Percentiles rank a stretch among this genome's conserved stretches.
Evolutionary conservation across 2,797 vertebrate genomes (phyloP).

Genomic region (Mustela erminea): DNA sequence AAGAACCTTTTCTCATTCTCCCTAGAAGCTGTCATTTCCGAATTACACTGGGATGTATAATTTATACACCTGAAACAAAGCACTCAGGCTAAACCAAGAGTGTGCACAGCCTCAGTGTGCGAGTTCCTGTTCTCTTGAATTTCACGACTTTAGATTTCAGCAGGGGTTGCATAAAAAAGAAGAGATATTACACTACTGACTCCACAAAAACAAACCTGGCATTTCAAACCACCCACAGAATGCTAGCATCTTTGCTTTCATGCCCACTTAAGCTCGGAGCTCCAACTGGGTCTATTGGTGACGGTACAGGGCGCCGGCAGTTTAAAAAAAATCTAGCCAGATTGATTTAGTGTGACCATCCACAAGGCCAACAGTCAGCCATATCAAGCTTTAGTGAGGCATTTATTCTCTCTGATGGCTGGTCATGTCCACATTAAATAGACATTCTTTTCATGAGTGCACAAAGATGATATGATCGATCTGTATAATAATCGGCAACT

Average conservation of each 20-base stretch:
- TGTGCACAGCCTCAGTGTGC: background rate
- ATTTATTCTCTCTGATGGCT: constrained; percentile 73
- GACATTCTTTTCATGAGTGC: constrained; percentile 83
- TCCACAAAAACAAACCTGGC: constrained; percentile 79
- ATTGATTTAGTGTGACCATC: constrained; percentile 65
- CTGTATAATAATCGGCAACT: constrained; percentile 67
- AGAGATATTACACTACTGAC: constrained; percentile 42
- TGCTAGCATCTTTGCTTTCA: constrained; percentile 78
- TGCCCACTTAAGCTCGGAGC: constrained; percentile 69
- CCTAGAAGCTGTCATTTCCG: constrained; percentile 74
- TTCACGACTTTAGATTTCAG: constrained; percentile 69
- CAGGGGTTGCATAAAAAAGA: constrained; percentile 67
- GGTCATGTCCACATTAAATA: constrained; percentile 76
- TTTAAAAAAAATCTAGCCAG: constrained; percentile 73
- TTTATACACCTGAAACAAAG: constrained; percentile 74
- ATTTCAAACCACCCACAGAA: constrained; percentile 77
- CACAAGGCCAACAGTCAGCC: constrained; percentile 75
- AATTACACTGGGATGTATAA: constrained; percentile 75
- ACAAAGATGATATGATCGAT: constrained; percentile 66
- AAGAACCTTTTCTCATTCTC: constrained; percentile 19
- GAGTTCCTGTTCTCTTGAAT: constrained; percentile 56
- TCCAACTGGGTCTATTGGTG: constrained; percentile 79
- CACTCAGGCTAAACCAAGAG: constrained; percentile 10
- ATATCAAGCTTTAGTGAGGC: constrained; percentile 57
- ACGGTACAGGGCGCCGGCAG: constrained; percentile 70